phyloP scores from a whole-genome alignment of 2,797 vertebrate species.

The Meriones psammophilus region DNA sequence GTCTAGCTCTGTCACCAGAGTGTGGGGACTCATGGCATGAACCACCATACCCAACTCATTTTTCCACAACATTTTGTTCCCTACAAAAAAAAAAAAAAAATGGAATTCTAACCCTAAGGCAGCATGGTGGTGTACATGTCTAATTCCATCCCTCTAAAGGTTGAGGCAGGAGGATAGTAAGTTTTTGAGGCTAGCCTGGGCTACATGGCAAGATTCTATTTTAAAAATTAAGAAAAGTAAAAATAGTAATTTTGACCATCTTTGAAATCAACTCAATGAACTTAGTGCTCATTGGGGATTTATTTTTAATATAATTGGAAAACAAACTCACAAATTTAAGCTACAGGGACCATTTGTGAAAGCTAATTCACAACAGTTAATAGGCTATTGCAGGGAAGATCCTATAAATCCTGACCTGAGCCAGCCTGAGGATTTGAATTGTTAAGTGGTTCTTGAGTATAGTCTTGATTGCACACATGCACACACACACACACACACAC shows the following conservation, averaged over 20 bases:
- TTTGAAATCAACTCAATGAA: slow-evolving; percentile 28
- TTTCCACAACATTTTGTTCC: not conserved
- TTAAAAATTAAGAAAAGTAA: not conserved
- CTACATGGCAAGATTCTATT: not conserved
- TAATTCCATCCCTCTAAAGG: not conserved
- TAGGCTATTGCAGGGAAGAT: not conserved
- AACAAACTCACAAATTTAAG: slow-evolving; percentile 10
- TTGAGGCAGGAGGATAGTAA: not conserved
- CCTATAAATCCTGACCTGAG: slow-evolving; percentile 10
- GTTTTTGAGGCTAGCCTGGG: not conserved
- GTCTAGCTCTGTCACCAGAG: not conserved
- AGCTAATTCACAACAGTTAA: slow-evolving; percentile 13
- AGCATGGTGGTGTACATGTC: not conserved
- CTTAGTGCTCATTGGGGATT: slow-evolving; percentile 18
- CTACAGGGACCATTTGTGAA: not conserved
- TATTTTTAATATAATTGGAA: slow-evolving; percentile 7
- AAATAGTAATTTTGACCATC: not conserved
- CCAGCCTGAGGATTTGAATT: slow-evolving; percentile 31
- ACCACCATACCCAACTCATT: not conserved
- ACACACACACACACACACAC: no score
- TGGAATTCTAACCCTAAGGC: not conserved
- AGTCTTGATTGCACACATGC: not conserved
- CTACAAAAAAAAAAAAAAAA: not conserved
- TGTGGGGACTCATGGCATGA: not conserved
- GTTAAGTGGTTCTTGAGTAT: not conserved